Evolutionary conservation across 1,140 invertebrate species (phyloP).

Genomic region (Argopecten irradians): DNA sequence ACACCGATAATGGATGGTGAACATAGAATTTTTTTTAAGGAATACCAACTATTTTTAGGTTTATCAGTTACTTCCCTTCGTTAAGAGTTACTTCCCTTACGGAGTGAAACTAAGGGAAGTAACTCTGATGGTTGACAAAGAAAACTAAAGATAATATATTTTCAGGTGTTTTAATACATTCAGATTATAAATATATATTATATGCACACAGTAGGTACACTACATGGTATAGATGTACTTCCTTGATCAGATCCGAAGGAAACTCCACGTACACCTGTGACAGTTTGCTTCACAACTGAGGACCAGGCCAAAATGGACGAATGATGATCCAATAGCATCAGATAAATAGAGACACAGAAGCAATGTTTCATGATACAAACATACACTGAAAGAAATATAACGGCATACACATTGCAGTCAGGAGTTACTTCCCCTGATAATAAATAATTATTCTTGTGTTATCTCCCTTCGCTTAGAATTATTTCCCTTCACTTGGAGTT

Average conservation of each 20-base stretch:
- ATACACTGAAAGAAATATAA: constrained; percentile 20
- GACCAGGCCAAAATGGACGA: background rate
- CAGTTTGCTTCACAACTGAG: background rate
- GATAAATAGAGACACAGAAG: constrained; percentile 10
- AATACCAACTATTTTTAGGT: too few species aligned
- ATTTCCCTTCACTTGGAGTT: too few species aligned
- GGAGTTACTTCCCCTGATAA: background rate
- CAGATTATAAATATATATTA: constrained; percentile 19
- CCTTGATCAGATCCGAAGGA: background rate
- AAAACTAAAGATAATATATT: background rate
- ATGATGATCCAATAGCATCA: background rate
- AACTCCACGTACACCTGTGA: background rate
- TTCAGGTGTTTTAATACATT: background rate
- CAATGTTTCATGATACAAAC: background rate
- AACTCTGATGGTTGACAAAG: too few species aligned
- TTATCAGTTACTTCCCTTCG: too few species aligned
- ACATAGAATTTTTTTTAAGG: too few species aligned
- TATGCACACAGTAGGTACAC: constrained; percentile 12
- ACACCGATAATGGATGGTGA: too few species aligned
- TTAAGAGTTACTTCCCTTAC: too few species aligned
- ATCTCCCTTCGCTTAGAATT: background rate
- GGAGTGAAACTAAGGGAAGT: too few species aligned
- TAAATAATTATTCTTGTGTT: background rate
- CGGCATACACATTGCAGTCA: constrained; percentile 5
- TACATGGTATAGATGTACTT: background rate